Conservation (phyloP, 2,113 vertebrate species). For the Leiothrix lutea region DNA sequence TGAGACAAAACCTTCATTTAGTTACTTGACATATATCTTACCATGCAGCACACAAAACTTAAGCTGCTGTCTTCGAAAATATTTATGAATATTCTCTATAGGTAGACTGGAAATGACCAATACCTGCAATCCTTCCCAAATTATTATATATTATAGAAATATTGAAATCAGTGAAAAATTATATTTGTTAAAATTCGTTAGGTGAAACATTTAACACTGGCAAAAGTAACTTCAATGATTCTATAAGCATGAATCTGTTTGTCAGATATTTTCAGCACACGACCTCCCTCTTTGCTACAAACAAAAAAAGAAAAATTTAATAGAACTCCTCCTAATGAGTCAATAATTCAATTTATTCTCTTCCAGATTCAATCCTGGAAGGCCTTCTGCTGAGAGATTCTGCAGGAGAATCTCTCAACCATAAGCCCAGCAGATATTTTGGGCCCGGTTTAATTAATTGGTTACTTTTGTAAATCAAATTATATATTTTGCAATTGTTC, state of each 20-base stretch:
- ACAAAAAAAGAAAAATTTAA: not conserved
- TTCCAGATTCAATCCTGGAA: not conserved
- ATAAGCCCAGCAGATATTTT: not conserved
- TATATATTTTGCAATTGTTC: not conserved
- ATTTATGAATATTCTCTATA: not conserved
- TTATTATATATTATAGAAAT: not conserved
- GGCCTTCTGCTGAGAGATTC: not conserved
- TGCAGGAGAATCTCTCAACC: not conserved
- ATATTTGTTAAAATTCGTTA: not conserved
- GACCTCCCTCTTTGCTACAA: not conserved
- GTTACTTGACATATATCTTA: not conserved
- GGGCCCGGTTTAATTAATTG: not conserved
- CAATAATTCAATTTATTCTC: not conserved
- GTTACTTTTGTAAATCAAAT: not conserved
- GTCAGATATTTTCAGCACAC: not conserved
- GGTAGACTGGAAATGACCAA: not conserved
- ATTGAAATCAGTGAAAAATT: not conserved
- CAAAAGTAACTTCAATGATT: not conserved
- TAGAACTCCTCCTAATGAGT: not conserved
- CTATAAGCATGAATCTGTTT: not conserved
- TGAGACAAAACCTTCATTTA: not conserved
- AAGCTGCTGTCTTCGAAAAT: not conserved
- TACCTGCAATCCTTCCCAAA: not conserved
- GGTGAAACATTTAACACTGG: not conserved
- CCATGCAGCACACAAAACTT: not conserved